Percentiles rank a stretch among this genome's conserved stretches.
Conservation (phyloP, 2,797 vertebrate species). For the Hybognathus amarus region DNA sequence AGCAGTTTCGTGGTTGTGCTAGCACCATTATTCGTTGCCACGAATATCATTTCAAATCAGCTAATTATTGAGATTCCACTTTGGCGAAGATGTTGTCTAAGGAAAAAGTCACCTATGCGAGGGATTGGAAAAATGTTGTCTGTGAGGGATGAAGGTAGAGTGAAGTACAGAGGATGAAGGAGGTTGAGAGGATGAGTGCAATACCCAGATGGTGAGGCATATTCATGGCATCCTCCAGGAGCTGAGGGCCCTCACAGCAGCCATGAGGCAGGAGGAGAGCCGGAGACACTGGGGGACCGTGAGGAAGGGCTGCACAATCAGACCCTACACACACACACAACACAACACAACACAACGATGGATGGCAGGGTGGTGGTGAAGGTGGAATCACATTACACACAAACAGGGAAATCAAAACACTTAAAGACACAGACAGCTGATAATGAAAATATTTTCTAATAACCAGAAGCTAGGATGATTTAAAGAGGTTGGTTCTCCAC, state of each 20-base stretch:
- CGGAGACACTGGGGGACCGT: constrained; percentile 79
- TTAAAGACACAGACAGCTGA: constrained; percentile 27
- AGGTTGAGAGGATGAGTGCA: constrained; percentile 58
- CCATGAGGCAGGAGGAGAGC: constrained; percentile 81
- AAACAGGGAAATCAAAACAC: constrained; percentile 55
- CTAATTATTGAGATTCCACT: neutral
- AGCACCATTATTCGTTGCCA: neutral
- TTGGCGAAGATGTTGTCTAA: neutral
- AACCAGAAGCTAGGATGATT: neutral
- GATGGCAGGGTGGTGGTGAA: constrained; percentile 61
- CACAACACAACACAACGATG: constrained; percentile 60
- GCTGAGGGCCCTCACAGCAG: constrained; percentile 76
- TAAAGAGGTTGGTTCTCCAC: constrained; percentile 8
- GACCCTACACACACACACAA: constrained; percentile 75
- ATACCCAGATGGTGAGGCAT: constrained; percentile 79
- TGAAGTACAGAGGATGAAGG: constrained; percentile 12
- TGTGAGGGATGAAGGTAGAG: neutral
- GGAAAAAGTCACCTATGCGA: neutral
- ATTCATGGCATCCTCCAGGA: constrained; percentile 82
- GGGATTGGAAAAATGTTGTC: neutral
- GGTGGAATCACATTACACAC: constrained; percentile 64
- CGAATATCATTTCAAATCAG: neutral
- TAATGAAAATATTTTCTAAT: neutral
- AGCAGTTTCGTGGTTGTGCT: neutral
- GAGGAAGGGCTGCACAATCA: constrained; percentile 76